These are phyloP conservation scores for Percina caprodes DNA, from an alignment of 2,113 vertebrate species.

Conservation along the genomic window DNA sequence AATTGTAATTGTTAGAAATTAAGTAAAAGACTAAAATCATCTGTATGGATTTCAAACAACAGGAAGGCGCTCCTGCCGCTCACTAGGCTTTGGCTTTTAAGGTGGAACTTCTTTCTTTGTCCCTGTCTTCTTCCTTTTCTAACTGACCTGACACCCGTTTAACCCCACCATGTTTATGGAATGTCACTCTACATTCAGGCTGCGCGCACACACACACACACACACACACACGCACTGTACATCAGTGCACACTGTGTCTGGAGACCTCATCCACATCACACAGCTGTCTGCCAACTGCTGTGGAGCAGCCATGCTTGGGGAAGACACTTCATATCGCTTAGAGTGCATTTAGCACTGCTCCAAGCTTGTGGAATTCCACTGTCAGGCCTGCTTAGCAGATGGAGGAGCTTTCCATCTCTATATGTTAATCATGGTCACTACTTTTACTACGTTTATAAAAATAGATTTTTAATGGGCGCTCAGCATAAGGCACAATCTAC, in stretches of 20 bases:
- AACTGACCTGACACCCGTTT: slow-evolving; percentile 52
- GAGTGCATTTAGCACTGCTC: slow-evolving; percentile 46
- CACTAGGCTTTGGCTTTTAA: slow-evolving; percentile 15
- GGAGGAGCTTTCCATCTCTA: slow-evolving; percentile 27
- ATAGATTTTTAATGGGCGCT: slow-evolving; percentile 46
- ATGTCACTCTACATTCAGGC: slow-evolving; percentile 49
- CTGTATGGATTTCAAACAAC: not conserved
- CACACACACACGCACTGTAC: slow-evolving; percentile 17
- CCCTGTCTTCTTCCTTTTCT: slow-evolving; percentile 27
- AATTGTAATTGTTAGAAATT: not conserved
- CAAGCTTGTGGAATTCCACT: slow-evolving; percentile 24
- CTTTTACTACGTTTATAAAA: slow-evolving; percentile 34
- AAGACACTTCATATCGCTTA: slow-evolving; percentile 58
- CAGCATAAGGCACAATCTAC: slow-evolving; percentile 9
- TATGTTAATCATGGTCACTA: slow-evolving; percentile 64
- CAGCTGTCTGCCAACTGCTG: slow-evolving; percentile 77
- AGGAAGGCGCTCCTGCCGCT: not conserved
- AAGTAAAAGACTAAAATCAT: not conserved
- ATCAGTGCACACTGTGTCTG: slow-evolving; percentile 16
- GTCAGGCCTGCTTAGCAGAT: slow-evolving; percentile 44
- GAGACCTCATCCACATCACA: slow-evolving; percentile 59
- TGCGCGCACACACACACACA: slow-evolving; percentile 19
- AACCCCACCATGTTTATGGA: slow-evolving; percentile 43
- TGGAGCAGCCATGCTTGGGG: slow-evolving; percentile 28
- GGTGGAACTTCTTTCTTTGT: slow-evolving; percentile 2